These are phyloP conservation scores for Ataeniobius toweri DNA, from an alignment of 2,797 vertebrate species.

Conservation along the genomic window DNA sequence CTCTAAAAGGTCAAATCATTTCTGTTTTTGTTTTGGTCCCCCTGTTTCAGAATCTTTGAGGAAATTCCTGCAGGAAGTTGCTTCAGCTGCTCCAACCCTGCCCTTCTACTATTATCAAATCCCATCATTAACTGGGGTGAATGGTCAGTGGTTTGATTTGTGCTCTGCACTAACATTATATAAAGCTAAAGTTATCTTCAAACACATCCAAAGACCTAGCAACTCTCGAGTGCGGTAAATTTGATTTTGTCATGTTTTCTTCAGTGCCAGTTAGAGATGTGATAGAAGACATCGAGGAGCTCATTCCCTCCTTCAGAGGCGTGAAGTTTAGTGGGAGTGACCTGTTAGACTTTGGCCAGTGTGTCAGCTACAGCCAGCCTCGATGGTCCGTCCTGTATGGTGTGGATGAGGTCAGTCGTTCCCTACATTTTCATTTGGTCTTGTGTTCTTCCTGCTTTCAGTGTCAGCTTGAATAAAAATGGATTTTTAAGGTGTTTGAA, in stretches of 20 bases:
- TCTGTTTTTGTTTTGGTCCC: constrained; percentile 18
- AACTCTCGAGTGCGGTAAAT: neutral
- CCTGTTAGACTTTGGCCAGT: constrained; percentile 90
- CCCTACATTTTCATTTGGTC: neutral
- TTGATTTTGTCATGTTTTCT: constrained; percentile 16
- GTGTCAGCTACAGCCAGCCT: constrained; percentile 76
- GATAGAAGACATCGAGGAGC: constrained; percentile 83
- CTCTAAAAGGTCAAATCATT: neutral
- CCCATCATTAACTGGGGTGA: constrained; percentile 87
- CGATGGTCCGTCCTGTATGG: constrained; percentile 86
- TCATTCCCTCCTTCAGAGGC: constrained; percentile 90
- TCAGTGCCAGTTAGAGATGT: constrained; percentile 86
- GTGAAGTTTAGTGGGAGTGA: constrained; percentile 90
- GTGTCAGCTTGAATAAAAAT: neutral
- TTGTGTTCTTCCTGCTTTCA: neutral
- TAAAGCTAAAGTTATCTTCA: neutral
- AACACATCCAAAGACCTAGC: neutral
- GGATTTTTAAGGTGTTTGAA: neutral
- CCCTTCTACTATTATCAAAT: constrained; percentile 97
- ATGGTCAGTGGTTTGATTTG: constrained; percentile 78
- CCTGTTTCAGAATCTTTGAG: constrained; percentile 78
- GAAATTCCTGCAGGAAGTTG: constrained; percentile 85
- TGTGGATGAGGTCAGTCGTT: constrained; percentile 88
- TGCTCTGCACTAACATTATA: neutral
- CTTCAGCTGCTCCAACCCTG: constrained; percentile 81